Percentiles rank a stretch among this genome's conserved stretches.
Conservation (phyloP, 2,113 vertebrate genomes). For the Lethenteron camtschaticum region DNA sequence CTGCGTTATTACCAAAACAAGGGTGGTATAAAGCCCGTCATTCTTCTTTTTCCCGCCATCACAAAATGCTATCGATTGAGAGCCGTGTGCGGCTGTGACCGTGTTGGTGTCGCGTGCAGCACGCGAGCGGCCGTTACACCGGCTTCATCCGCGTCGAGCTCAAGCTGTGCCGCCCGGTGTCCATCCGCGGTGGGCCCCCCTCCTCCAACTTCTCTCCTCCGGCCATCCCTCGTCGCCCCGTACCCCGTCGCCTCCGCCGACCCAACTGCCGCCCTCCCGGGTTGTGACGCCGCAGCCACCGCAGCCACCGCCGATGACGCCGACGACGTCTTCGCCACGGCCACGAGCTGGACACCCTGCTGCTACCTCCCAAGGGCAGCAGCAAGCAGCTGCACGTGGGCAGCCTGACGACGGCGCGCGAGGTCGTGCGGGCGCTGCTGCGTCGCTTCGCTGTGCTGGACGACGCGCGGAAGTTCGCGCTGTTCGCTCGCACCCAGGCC, state of each 20-base stretch:
- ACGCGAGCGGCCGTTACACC: conserved; percentile 64
- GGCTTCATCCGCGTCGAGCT: conserved; percentile 92
- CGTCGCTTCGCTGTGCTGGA: conserved; percentile 78
- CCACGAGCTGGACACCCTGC: conserved; percentile 20
- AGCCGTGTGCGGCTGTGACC: too few relatives aligned
- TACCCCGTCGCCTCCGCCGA: too few relatives aligned
- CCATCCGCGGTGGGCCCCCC: conserved; percentile 17
- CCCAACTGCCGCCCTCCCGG: too few relatives aligned
- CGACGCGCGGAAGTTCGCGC: conserved; percentile 72
- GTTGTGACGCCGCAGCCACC: not conserved
- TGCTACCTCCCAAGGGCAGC: conserved; percentile 82
- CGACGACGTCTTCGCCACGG: too few relatives aligned
- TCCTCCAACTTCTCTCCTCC: too few relatives aligned
- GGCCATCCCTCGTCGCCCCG: too few relatives aligned
- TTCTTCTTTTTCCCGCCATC: too few relatives aligned
- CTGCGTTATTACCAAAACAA: too few relatives aligned
- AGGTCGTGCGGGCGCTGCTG: conserved; percentile 77
- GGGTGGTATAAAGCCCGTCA: too few relatives aligned
- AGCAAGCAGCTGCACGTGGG: conserved; percentile 76
- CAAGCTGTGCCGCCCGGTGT: conserved; percentile 58
- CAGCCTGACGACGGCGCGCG: conserved; percentile 45
- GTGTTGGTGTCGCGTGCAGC: conserved; percentile 22
- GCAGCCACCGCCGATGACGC: conserved; percentile 22
- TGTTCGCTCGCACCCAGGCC: conserved; percentile 51
- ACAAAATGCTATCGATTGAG: too few relatives aligned